phyloP scores from a whole-genome alignment of 2,888 invertebrate genomes.

The Platynereis dumerilii region DNA sequence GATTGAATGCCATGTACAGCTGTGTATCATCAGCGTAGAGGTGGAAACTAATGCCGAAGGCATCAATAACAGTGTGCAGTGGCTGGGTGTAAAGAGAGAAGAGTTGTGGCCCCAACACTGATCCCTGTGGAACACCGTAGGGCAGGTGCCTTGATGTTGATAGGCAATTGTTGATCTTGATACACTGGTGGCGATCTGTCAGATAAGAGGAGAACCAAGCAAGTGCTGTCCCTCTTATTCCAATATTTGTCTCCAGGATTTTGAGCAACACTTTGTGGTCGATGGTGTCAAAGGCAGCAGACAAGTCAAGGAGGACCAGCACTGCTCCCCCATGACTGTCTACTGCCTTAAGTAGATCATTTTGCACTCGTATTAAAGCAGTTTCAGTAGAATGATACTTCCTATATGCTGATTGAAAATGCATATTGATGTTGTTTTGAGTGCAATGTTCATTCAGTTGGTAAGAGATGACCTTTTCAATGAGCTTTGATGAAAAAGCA shows the following conservation, averaged over 20 bases:
- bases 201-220: neutral
- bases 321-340: neutral
- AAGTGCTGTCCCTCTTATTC: neutral
- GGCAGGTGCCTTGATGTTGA: neutral
- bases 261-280: neutral
- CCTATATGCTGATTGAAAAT: conserved; percentile 8
- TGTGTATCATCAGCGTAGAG: conserved; percentile 2
- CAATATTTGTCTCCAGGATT: neutral
- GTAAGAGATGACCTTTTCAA: neutral
- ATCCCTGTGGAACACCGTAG: conserved; percentile 5
- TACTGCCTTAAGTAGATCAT: conserved; percentile 1
- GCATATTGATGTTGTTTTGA: neutral
- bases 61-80: no score
- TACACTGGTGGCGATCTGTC: conserved; percentile 1
- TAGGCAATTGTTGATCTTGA: neutral
- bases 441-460: neutral
- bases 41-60: neutral
- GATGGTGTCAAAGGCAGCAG: conserved; percentile 6
- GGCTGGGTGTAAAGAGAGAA: neutral
- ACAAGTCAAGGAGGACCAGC: conserved; percentile 1
- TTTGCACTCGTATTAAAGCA: neutral
- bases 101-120: neutral
- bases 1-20: neutral
- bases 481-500: neutral
- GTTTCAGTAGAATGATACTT: conserved; percentile 9